Conservation (phyloP, 1,140 invertebrate genomes). For the Brachionus manjavacas region DNA sequence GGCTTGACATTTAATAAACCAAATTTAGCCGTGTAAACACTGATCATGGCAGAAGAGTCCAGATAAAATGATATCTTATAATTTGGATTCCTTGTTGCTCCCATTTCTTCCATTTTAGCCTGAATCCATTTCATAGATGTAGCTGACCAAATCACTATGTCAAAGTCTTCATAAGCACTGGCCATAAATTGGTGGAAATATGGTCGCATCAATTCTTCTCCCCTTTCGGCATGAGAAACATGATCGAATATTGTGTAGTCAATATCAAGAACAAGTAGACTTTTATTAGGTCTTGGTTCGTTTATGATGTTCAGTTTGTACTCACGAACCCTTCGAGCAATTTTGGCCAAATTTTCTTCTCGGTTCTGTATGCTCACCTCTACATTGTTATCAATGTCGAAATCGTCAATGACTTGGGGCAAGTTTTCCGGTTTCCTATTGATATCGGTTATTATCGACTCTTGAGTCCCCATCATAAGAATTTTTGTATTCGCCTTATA, state of each 20-base stretch:
- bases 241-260: slow-evolving; percentile 94
- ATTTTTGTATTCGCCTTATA: slow-evolving; percentile 83
- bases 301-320: slow-evolving; percentile 79
- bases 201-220: slow-evolving; percentile 84
- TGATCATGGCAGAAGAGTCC: slow-evolving; percentile 88
- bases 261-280: slow-evolving; percentile 87
- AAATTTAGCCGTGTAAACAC: slow-evolving; percentile 79
- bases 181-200: slow-evolving; percentile 89
- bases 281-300: slow-evolving; percentile 74
- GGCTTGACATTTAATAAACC: slow-evolving; percentile 83
- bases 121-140: slow-evolving; percentile 97
- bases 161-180: slow-evolving; percentile 73
- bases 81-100: slow-evolving; percentile 69
- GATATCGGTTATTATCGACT: slow-evolving; percentile 79
- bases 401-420: slow-evolving; percentile 66
- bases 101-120: slow-evolving; percentile 88
- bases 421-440: slow-evolving; percentile 62
- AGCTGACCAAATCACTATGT: slow-evolving; percentile 69
- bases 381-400: slow-evolving; percentile 69
- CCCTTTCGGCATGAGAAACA: slow-evolving; percentile 78
- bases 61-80: slow-evolving; percentile 87
- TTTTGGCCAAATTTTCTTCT: slow-evolving; percentile 60
- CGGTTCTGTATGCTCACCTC: slow-evolving; percentile 51
- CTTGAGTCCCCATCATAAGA: slow-evolving; percentile 92
- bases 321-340: slow-evolving; percentile 75